Conservation (phyloP, 2,113 vertebrate species). For the Mastomys natalensis region DNA sequence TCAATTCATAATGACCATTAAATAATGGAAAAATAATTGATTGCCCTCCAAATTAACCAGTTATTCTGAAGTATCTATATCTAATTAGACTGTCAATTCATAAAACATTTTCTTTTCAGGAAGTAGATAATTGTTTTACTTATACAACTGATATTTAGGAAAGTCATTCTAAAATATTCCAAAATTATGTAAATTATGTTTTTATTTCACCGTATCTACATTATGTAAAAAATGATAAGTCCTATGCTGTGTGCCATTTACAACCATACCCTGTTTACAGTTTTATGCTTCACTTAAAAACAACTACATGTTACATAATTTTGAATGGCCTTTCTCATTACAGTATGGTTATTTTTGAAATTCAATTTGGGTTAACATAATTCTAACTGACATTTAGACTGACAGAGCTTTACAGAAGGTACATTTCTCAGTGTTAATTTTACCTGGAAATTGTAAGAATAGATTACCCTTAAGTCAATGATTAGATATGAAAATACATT, state of each 20-base stretch:
- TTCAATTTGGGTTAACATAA: slow-evolving; percentile 65
- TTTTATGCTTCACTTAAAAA: slow-evolving; percentile 79
- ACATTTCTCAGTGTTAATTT: slow-evolving; percentile 54
- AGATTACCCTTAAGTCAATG: slow-evolving; percentile 59
- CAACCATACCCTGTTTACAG: slow-evolving; percentile 62
- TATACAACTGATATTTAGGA: slow-evolving; percentile 58
- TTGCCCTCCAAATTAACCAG: neutral
- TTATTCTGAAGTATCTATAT: neutral
- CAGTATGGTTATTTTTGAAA: slow-evolving; percentile 50
- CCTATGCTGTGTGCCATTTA: slow-evolving; percentile 49
- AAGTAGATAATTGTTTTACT: slow-evolving; percentile 63
- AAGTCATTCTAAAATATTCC: slow-evolving; percentile 74
- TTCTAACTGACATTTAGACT: slow-evolving; percentile 69
- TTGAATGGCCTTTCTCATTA: slow-evolving; percentile 74
- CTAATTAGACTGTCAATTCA: neutral
- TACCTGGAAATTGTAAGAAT: slow-evolving; percentile 22
- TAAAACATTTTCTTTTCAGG: slow-evolving; percentile 16
- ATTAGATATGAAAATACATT: slow-evolving; percentile 64
- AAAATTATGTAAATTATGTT: slow-evolving; percentile 53
- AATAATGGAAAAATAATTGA: neutral
- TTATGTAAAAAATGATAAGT: neutral
- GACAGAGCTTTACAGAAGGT: neutral
- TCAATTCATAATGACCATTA: neutral
- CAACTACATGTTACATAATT: slow-evolving; percentile 70
- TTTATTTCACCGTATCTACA: slow-evolving; percentile 32